A percentile compares a stretch with the other conserved stretches of the same genome.
These are phyloP conservation scores for Ceratina australensis DNA, from an alignment of 1,140 invertebrate species.

Conservation along the genomic window DNA sequence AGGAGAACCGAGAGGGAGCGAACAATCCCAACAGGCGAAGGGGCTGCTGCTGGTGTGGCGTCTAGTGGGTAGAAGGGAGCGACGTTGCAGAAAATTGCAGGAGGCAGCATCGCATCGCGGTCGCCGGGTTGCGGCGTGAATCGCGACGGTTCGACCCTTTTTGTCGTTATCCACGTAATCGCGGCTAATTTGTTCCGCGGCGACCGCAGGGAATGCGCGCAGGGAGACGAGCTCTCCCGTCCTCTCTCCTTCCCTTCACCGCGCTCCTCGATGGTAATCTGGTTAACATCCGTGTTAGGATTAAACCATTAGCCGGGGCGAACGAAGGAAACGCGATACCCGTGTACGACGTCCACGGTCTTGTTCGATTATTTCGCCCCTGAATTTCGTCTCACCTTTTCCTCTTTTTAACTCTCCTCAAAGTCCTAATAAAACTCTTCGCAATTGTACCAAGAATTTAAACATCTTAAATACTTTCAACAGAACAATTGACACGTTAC, in stretches of 20 bases:
- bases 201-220: slow-evolving; percentile 61
- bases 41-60: neutral
- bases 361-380: slow-evolving; percentile 55
- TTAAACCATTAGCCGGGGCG: slow-evolving; percentile 70
- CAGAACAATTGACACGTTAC: neutral
- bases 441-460: neutral
- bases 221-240: slow-evolving; percentile 36
- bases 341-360: slow-evolving; percentile 38
- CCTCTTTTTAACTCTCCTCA: neutral
- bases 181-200: slow-evolving; percentile 71
- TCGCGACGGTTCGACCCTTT: slow-evolving; percentile 58
- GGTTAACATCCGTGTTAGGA: slow-evolving; percentile 74
- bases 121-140: slow-evolving; percentile 32
- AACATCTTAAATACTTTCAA: neutral
- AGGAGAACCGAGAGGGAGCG: too few species aligned
- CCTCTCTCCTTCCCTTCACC: neutral
- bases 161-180: slow-evolving; percentile 67
- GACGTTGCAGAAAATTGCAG: slow-evolving; percentile 58
- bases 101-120: slow-evolving; percentile 29
- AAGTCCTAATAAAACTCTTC: neutral
- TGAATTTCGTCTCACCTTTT: neutral
- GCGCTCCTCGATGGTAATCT: slow-evolving; percentile 64
- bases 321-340: slow-evolving; percentile 33
- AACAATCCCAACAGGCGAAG: neutral
- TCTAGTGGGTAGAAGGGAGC: slow-evolving; percentile 15